Evolutionary conservation across 2,797 vertebrate genomes (phyloP), one percentile per base, ranked within the genome.

Genomic region (Macropodus opercularis): DNA sequence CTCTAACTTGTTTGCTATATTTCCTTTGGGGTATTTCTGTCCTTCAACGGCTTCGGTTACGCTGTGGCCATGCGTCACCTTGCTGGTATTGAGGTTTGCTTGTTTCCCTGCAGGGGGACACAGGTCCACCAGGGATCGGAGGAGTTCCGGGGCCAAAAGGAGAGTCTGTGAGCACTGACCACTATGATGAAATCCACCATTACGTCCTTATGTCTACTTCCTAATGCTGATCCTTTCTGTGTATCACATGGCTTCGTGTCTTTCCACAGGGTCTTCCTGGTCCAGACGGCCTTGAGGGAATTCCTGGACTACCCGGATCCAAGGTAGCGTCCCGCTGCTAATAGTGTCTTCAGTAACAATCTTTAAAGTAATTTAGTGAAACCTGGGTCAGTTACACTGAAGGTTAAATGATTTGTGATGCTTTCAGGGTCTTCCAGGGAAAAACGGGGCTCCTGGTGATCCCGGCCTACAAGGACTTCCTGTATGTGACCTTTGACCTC

Each of bases 111-210:
- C 32, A 98, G 97, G 97, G 96, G 1, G 66, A 87, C 17, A 79
- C 52, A 78, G 97, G 97, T 63, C 69, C 92, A 49, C 71, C 81
- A 79, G 97, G 97, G 79, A 93, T 96, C 87, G 91, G 91, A 80
- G 97, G 97, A 63, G 83, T 93, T 12, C 95, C 94, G 13, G 97
- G 97, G 1, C 85, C 94, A 3, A 96, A 97, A 91, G 96, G 97
- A 92, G 95, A 94, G 38, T 24, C 92, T 77, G 97, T 98, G 91
- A 79, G 88, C 38, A 4, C 6, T 1, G 3, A 19, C 15, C 60
- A 9, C 19, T 56, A 1, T 5, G 4, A 41, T 34, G 29, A 4
- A 34, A 22, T 3, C 19, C 40, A 7, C 6, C 35, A 34, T 60
- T 6, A 23, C n/a, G n/a, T n/a, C n/a, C n/a, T n/a, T n/a, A n/a